Evolutionary conservation across 2,888 invertebrate species (phyloP).

Genomic region (Lycaena phlaeas): DNA sequence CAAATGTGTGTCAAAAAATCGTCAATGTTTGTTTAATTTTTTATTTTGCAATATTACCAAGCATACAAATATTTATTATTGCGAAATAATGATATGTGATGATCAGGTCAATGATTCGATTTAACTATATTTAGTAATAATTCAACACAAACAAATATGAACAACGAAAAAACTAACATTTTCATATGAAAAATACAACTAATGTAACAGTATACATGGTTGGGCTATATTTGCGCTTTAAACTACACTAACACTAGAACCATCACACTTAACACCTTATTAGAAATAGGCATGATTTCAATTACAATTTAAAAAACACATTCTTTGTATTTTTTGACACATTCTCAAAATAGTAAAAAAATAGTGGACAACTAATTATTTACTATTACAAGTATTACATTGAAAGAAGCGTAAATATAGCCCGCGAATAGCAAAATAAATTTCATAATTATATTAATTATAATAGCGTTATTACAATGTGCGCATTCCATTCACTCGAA

Average conservation of each 20-base stretch:
- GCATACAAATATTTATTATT: constrained; percentile 7
- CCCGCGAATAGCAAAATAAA: constrained; percentile 14
- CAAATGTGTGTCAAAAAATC: constrained; percentile 6
- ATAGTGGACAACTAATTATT: no score
- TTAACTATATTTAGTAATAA: constrained; percentile 13
- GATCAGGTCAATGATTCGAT: constrained; percentile 31
- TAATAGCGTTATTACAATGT: constrained; percentile 18
- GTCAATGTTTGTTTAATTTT: constrained; percentile 7
- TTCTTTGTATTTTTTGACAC: no score
- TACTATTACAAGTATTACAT: no score
- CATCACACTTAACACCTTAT: no score
- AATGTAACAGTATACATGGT: constrained; percentile 1
- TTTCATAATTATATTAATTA: constrained; percentile 12
- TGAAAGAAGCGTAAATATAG: constrained; percentile 10
- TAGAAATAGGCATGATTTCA: no score
- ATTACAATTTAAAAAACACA: no score
- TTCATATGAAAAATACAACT: constrained; percentile 9
- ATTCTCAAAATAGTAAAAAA: no score
- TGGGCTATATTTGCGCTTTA: not conserved
- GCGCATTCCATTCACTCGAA: constrained; percentile 19
- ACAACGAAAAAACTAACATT: constrained; percentile 9
- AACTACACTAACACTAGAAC: no score
- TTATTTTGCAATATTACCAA: constrained; percentile 7
- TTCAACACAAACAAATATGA: constrained; percentile 3
- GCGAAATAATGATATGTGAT: constrained; percentile 31